Conservation (phyloP, 2,113 vertebrate genomes). For the Rallus limicola region DNA sequence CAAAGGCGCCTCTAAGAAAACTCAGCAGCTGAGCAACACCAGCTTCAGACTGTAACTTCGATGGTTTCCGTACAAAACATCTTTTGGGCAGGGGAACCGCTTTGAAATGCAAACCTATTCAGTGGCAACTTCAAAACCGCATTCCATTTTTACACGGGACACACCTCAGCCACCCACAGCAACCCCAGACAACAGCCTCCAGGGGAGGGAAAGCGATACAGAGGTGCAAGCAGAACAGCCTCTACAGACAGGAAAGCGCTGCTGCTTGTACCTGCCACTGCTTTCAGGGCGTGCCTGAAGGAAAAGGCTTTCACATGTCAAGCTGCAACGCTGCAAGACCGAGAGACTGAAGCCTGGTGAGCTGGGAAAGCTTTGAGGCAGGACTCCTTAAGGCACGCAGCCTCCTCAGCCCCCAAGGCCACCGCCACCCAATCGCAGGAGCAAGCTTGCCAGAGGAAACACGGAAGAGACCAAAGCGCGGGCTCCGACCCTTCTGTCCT, state of each 20-base stretch:
- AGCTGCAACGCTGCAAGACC: rapidly evolving
- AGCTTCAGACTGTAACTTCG: background rate
- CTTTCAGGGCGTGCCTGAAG: too few species aligned
- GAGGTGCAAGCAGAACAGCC: rapidly evolving
- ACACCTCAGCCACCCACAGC: background rate
- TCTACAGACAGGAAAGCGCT: background rate
- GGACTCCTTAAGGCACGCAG: rapidly evolving
- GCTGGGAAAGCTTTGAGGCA: too few species aligned
- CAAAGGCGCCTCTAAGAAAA: too few species aligned
- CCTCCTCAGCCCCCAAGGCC: background rate
- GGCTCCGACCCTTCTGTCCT: rapidly evolving
- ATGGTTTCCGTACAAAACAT: background rate
- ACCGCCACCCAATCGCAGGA: rapidly evolving
- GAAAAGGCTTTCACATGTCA: too few species aligned
- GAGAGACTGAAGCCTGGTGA: rapidly evolving
- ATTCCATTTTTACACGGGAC: rapidly evolving
- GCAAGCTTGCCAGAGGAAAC: rapidly evolving
- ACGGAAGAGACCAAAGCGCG: rapidly evolving
- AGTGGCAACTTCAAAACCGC: background rate
- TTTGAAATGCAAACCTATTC: background rate
- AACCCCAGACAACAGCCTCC: background rate
- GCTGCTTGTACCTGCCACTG: background rate
- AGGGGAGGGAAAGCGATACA: too few species aligned
- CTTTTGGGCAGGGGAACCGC: too few species aligned
- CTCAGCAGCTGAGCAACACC: background rate